These are phyloP conservation scores for Platichthys flesus DNA, from an alignment of 2,113 vertebrate species.

Conservation along the genomic window DNA sequence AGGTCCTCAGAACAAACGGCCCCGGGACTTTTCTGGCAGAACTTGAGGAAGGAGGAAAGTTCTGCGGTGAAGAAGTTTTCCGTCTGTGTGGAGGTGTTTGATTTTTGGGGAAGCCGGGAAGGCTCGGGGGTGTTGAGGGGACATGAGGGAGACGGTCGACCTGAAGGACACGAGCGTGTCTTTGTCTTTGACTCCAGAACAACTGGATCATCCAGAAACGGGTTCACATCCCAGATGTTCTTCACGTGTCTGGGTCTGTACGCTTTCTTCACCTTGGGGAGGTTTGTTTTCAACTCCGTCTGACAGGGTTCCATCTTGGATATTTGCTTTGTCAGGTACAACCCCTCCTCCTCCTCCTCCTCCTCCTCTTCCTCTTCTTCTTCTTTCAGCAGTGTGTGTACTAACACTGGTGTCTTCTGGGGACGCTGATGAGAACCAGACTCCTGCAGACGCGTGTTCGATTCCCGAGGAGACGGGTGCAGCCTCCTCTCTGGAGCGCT, in stretches of 20 bases:
- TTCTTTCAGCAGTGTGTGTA: background rate
- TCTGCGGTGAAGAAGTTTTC: conserved; percentile 79
- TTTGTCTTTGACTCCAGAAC: background rate
- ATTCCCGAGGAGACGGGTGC: background rate
- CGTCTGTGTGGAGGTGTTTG: conserved; percentile 77
- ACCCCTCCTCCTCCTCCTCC: background rate
- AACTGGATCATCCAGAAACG: conserved; percentile 5
- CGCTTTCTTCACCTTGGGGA: too few relatives aligned
- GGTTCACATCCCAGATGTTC: background rate
- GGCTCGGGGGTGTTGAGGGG: background rate
- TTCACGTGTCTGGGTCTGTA: too few relatives aligned
- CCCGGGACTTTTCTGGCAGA: conserved; percentile 40
- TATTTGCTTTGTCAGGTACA: too few relatives aligned
- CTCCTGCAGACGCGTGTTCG: background rate
- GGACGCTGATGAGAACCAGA: background rate
- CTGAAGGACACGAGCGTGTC: background rate
- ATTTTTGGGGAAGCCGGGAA: background rate
- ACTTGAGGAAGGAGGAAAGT: conserved; percentile 61
- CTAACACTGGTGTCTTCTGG: background rate
- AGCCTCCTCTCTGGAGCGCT: background rate
- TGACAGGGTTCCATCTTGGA: too few relatives aligned
- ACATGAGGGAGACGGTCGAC: background rate
- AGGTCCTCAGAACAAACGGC: background rate
- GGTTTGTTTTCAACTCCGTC: too few relatives aligned
- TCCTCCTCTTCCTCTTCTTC: background rate